Conservation (phyloP, 2,888 invertebrate species). For the Macrostomum cliftonense region DNA sequence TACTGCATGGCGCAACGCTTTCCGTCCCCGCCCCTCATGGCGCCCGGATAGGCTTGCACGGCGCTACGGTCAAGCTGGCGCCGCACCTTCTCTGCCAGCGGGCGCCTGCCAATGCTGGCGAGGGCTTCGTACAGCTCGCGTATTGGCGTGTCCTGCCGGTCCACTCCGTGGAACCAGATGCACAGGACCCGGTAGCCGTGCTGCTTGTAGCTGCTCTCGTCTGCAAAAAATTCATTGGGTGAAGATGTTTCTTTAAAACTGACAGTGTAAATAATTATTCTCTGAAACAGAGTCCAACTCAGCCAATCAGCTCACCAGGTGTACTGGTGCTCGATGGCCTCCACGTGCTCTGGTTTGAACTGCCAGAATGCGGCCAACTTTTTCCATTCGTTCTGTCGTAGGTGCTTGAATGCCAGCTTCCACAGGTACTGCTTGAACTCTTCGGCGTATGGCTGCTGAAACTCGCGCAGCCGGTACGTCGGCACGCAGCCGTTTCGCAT, state of each 20-base stretch:
- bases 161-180: slow-evolving; percentile 49
- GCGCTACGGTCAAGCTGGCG: slow-evolving; percentile 3
- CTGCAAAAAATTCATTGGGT: slow-evolving; percentile 39
- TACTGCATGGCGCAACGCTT: slow-evolving; percentile 17
- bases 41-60: slow-evolving; percentile 34
- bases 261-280: too few relatives aligned
- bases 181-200: slow-evolving; percentile 51
- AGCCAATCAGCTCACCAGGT: slow-evolving; percentile 41
- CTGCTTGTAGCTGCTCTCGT: slow-evolving; percentile 49
- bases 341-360: slow-evolving; percentile 50
- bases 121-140: slow-evolving; percentile 49
- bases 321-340: slow-evolving; percentile 52
- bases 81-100: slow-evolving; percentile 40
- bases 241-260: too few relatives aligned
- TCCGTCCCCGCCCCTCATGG: slow-evolving; percentile 37
- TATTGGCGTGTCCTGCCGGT: slow-evolving; percentile 45
- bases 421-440: slow-evolving; percentile 34
- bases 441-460: slow-evolving; percentile 20
- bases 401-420: slow-evolving; percentile 40
- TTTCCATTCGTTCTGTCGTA: slow-evolving; percentile 49
- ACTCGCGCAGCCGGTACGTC: background rate
- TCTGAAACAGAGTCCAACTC: too few relatives aligned
- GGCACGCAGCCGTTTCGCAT: background rate
- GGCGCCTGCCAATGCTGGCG: slow-evolving; percentile 44
- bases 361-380: slow-evolving; percentile 49